Evolutionary conservation across 2,113 vertebrate species (phyloP).

Genomic region (Fregata magnificens): DNA sequence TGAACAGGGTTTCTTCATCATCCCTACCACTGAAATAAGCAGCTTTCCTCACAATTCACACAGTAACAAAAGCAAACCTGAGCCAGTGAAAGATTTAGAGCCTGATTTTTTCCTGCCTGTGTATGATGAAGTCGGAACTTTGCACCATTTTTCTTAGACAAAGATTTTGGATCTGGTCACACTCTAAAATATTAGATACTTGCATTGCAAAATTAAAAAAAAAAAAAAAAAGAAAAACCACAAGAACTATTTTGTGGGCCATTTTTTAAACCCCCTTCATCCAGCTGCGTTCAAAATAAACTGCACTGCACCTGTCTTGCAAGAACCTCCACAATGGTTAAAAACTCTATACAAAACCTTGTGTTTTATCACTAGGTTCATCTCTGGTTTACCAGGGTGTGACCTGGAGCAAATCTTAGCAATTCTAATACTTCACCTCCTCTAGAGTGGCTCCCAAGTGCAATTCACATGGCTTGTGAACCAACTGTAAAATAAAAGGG

Average conservation of each 20-base stretch:
- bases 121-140: background rate
- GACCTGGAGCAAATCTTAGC: background rate
- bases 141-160: background rate
- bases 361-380: background rate
- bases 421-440: background rate
- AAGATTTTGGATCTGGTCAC: background rate
- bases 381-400: background rate
- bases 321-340: background rate
- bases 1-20: background rate
- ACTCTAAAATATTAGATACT: background rate
- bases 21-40: background rate
- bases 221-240: too few relatives aligned
- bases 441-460: background rate
- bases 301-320: background rate
- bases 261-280: background rate
- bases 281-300: background rate
- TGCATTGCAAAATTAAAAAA: background rate
- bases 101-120: background rate
- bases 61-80: background rate
- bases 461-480: background rate
- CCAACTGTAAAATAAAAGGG: background rate
- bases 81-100: background rate
- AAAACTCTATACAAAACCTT: background rate
- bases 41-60: background rate
- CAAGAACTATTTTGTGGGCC: background rate